Evolutionary conservation across 1,140 invertebrate species (phyloP).

Genomic region (Pomacea maculata): DNA sequence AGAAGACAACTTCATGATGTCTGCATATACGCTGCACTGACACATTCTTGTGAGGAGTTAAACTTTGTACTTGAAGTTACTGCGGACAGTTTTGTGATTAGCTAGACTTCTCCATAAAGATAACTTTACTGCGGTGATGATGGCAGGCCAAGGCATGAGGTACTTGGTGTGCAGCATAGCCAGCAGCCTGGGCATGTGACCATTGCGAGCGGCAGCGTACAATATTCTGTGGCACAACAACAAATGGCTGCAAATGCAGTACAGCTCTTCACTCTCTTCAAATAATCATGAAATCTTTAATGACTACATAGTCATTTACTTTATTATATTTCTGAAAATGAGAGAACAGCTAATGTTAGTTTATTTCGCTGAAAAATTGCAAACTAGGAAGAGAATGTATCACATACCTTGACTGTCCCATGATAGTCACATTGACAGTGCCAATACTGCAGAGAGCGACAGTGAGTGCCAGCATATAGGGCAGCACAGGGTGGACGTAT

Average conservation of each 20-base stretch:
- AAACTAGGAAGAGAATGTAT: neutral
- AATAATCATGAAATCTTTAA: too few relatives aligned
- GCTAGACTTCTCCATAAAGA: neutral
- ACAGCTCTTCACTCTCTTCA: too few relatives aligned
- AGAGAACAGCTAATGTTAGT: too few relatives aligned
- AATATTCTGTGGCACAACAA: slow-evolving; percentile 74
- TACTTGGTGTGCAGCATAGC: slow-evolving; percentile 91
- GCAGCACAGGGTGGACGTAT: slow-evolving; percentile 31
- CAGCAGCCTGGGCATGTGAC: slow-evolving; percentile 93
- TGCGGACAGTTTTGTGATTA: too few relatives aligned
- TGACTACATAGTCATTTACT: too few relatives aligned
- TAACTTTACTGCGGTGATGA: slow-evolving; percentile 79
- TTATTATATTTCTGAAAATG: too few relatives aligned
- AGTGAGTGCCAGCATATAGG: slow-evolving; percentile 33
- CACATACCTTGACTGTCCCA: slow-evolving; percentile 38
- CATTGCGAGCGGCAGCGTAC: slow-evolving; percentile 93
- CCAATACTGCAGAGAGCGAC: slow-evolving; percentile 37
- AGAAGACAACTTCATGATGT: too few relatives aligned
- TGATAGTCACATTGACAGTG: slow-evolving; percentile 35
- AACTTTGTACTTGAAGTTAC: too few relatives aligned
- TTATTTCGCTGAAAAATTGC: too few relatives aligned
- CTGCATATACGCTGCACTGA: too few relatives aligned
- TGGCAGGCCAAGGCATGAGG: slow-evolving; percentile 88
- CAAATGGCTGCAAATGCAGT: too few relatives aligned
- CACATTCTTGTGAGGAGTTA: too few relatives aligned